These are phyloP conservation scores for Schrankia costaestrigalis DNA, from an alignment of 2,888 invertebrate species.

Conservation along the genomic window DNA sequence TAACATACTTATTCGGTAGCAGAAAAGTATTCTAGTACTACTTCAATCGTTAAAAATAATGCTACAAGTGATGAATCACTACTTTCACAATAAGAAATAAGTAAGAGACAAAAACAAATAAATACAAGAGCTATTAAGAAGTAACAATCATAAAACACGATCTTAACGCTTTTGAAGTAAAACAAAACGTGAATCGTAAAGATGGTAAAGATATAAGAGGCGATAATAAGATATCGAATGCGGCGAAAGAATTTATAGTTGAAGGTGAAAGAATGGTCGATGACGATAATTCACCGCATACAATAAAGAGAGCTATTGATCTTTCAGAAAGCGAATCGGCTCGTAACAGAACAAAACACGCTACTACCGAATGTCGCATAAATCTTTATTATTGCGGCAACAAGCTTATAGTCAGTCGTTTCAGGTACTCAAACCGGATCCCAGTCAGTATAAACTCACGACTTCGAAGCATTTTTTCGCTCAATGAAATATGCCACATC, in stretches of 20 bases:
- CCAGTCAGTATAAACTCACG: slow-evolving; percentile 72
- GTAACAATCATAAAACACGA: slow-evolving; percentile 35
- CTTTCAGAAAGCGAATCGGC: slow-evolving; percentile 76
- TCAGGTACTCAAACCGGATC: slow-evolving; percentile 78
- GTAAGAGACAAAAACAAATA: slow-evolving; percentile 9
- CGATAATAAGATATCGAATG: slow-evolving; percentile 68
- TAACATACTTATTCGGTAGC: no score
- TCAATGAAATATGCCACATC: slow-evolving; percentile 77
- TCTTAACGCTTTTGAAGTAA: slow-evolving; percentile 38
- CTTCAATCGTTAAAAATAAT: no score
- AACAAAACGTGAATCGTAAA: slow-evolving; percentile 48
- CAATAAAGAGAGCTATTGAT: slow-evolving; percentile 78
- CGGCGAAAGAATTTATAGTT: slow-evolving; percentile 61
- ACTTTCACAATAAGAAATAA: slow-evolving; percentile 15
- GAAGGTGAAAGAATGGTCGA: slow-evolving; percentile 59
- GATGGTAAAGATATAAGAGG: slow-evolving; percentile 64
- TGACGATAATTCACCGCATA: slow-evolving; percentile 69
- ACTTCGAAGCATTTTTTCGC: slow-evolving; percentile 76
- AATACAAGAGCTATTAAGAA: slow-evolving; percentile 25
- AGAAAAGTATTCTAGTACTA: no score
- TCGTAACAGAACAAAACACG: slow-evolving; percentile 79
- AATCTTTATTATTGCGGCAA: slow-evolving; percentile 80
- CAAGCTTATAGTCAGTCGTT: slow-evolving; percentile 76
- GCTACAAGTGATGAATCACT: no score
- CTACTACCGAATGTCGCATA: slow-evolving; percentile 79